These are phyloP conservation scores for Arctia plantaginis DNA, from an alignment of 2,888 invertebrate species.

Conservation along the genomic window DNA sequence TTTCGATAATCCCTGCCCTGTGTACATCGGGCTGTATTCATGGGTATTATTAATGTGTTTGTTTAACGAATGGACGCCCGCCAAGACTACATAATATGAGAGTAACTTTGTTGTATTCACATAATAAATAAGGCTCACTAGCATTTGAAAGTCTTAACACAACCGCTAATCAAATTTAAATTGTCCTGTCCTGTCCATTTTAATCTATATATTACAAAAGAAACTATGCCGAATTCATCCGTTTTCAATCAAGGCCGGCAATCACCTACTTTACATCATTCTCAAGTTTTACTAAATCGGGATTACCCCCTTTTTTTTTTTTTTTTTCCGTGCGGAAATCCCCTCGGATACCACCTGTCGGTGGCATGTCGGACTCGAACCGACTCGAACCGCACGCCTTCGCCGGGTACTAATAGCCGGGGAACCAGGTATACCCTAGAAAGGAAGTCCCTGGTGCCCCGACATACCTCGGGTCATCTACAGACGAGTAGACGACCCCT, in stretches of 20 bases:
- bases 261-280: not conserved
- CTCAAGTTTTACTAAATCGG: not conserved
- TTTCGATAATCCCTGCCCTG: slow-evolving; percentile 79
- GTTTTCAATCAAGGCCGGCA: too few species aligned
- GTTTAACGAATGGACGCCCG: slow-evolving; percentile 72
- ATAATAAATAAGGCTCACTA: slow-evolving; percentile 42
- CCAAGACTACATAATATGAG: slow-evolving; percentile 77
- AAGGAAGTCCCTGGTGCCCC: too few species aligned
- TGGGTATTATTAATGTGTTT: slow-evolving; percentile 78
- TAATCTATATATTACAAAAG: not conserved
- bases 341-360: too few species aligned
- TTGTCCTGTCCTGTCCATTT: not conserved
- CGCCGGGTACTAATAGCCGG: too few species aligned
- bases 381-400: too few species aligned
- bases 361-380: too few species aligned
- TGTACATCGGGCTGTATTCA: slow-evolving; percentile 74
- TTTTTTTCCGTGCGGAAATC: too few species aligned
- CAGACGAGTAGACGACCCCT: too few species aligned
- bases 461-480: too few species aligned
- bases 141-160: slow-evolving; percentile 26
- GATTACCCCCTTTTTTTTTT: not conserved
- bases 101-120: slow-evolving; percentile 66
- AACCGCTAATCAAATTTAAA: not conserved
- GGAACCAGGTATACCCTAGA: too few species aligned
- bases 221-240: not conserved